phyloP scores from a whole-genome alignment of 2,113 vertebrate genomes.

The Ctenomys sociabilis region DNA sequence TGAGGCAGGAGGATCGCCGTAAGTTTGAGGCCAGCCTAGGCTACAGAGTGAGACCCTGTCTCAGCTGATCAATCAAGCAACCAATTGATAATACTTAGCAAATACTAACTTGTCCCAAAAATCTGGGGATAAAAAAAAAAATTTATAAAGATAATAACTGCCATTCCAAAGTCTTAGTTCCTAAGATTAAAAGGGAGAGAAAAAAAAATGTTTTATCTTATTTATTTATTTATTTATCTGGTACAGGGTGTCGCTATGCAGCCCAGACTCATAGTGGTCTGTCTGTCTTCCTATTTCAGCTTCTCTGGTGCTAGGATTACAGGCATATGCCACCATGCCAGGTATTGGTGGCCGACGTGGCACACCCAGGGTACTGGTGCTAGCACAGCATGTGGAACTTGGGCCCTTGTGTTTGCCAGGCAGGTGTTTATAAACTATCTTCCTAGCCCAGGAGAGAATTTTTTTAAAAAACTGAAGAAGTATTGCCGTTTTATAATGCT shows the following conservation, averaged over 20 bases:
- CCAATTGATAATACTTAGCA: background rate
- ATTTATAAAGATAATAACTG: background rate
- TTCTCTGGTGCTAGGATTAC: too few species aligned
- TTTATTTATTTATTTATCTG: too few species aligned
- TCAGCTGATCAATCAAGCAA: background rate
- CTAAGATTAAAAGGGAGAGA: background rate
- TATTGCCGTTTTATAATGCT: background rate
- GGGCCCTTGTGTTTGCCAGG: too few species aligned
- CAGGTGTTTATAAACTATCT: too few species aligned
- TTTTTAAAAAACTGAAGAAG: background rate
- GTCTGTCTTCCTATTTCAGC: too few species aligned
- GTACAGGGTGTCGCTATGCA: too few species aligned
- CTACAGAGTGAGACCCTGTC: background rate
- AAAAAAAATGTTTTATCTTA: background rate
- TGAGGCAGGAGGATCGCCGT: background rate
- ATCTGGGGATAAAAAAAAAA: background rate
- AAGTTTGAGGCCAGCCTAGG: background rate
- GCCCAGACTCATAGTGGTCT: too few species aligned
- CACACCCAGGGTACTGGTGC: too few species aligned
- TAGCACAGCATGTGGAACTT: too few species aligned
- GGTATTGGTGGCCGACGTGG: too few species aligned
- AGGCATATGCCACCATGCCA: too few species aligned
- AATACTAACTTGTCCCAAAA: background rate
- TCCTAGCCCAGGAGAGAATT: background rate
- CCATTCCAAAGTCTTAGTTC: background rate